phyloP scores from a whole-genome alignment of 2,113 vertebrate genomes.

The Tympanuchus pallidicinctus region DNA sequence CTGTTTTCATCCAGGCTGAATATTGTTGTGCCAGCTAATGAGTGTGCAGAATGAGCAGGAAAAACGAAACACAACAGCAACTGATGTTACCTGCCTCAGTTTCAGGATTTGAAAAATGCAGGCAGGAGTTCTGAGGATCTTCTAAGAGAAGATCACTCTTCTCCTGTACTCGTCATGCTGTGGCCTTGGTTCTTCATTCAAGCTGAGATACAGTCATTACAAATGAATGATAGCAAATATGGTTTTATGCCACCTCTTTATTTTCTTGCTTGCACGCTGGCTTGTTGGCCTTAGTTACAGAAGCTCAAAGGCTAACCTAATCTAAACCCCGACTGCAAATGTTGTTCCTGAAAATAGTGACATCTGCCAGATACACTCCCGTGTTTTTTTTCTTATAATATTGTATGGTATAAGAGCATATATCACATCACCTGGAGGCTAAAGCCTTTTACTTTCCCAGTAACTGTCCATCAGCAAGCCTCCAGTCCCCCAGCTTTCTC shows the following conservation, averaged over 20 bases:
- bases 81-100: neutral
- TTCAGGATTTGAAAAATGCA: neutral
- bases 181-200: neutral
- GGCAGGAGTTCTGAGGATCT: neutral
- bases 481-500: neutral
- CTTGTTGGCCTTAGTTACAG: neutral
- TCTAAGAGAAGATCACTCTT: neutral
- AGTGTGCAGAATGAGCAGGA: neutral
- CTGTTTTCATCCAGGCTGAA: neutral
- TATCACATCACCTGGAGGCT: constrained; percentile 1
- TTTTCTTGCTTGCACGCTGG: constrained; percentile 8
- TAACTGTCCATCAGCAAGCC: neutral
- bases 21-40: neutral
- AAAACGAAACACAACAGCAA: neutral
- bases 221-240: neutral
- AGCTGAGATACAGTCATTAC: neutral
- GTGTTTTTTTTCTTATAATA: neutral
- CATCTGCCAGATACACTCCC: constrained; percentile 33
- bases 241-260: constrained; percentile 16
- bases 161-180: neutral
- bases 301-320: constrained; percentile 13
- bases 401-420: neutral
- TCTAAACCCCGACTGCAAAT: constrained; percentile 35
- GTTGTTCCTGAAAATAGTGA: constrained; percentile 8
- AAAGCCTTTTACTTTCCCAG: neutral